A percentile compares a stretch with the other conserved stretches of the same genome.
Conservation (phyloP, 2,888 invertebrate species). For the Calliscelio sp. region DNA sequence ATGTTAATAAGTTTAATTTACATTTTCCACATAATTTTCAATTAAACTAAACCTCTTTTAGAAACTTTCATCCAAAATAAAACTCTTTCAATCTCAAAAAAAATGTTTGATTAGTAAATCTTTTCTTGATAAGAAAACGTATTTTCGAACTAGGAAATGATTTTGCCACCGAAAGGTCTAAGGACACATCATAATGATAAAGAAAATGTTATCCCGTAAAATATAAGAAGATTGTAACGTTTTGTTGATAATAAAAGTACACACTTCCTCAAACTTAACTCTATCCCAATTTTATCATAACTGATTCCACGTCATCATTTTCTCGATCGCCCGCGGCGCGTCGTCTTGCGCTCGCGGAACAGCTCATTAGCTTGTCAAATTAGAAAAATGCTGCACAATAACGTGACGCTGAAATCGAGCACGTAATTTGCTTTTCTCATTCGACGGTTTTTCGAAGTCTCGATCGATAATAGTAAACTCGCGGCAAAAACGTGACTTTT, state of each 20-base stretch:
- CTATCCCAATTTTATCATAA: slow-evolving; percentile 1
- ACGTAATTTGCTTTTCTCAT: slow-evolving; percentile 17
- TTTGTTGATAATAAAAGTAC: slow-evolving; percentile 3
- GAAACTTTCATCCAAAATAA: too few species aligned
- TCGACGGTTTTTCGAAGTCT: slow-evolving; percentile 9
- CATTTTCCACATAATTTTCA: too few species aligned
- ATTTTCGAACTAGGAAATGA: too few species aligned
- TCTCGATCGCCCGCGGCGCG: slow-evolving; percentile 3
- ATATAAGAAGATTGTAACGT: too few species aligned
- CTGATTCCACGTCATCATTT: slow-evolving; percentile 1
- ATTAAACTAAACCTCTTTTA: too few species aligned
- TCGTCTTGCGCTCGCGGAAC: slow-evolving; percentile 3
- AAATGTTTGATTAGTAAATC: too few species aligned
- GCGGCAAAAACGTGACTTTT: slow-evolving; percentile 15
- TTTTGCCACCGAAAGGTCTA: too few species aligned
- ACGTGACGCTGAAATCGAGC: slow-evolving; percentile 6
- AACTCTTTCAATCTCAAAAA: too few species aligned
- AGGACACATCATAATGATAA: too few species aligned
- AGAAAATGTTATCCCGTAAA: too few species aligned
- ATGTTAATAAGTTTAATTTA: too few species aligned
- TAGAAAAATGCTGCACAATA: slow-evolving; percentile 35
- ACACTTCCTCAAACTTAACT: not conserved
- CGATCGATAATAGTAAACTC: slow-evolving; percentile 29
- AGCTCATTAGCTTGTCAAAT: slow-evolving; percentile 41
- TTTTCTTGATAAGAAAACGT: too few species aligned